Base-by-base conservation (phyloP, 2,797 vertebrate species). In the Labroides dimidiatus region DNA sequence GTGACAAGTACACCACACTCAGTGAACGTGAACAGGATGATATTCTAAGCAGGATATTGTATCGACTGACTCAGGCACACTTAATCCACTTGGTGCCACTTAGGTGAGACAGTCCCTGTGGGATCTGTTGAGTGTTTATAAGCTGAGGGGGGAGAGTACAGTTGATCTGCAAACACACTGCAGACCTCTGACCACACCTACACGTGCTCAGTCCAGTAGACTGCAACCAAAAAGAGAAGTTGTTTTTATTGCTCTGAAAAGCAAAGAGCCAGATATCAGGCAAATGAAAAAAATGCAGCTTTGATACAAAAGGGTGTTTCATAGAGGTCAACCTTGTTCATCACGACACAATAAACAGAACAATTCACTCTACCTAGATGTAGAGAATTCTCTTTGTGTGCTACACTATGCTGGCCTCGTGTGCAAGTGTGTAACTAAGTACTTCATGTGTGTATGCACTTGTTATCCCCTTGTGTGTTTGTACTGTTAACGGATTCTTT, bases 401-500 rank as follows among this genome's bases (percentile, higher is more conserved):
- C 49, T 48, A 41, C 37, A 24, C 49, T 41, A 9, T 27, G 27
- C 60, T 39, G 27, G 20, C n/a, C 36, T 60, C 23, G 23, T 64
- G 33, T 70, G 43, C 39, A 39, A 20, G 20, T 62, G 43, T 57
- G 45, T 4, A 20, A 12, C 17, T 39, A 23, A 19, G 20, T 12
- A 39, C 50, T 44, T 24, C 23, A 45, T 51, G 24, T 61, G 27
- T 58, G 17, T 27, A 50, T 56, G 44, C 7, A 36, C 41, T 3
- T 7, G 45, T 49, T 69, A 47, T 47, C 39, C 54, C 17, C 49
- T 11, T 41, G 16, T 59, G 42, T 58, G 24, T 47, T 52, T 20
- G 14, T 21, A 43, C 50, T 74, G 53, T 62, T 78, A 39, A 17
- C 15, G 42, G 59, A 84, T 79, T 84, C 81, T 51, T 77, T 58